Percentiles rank a stretch among this genome's conserved stretches.
phyloP scores from a whole-genome alignment of 2,113 vertebrate genomes.

The Peromyscus leucopus region DNA sequence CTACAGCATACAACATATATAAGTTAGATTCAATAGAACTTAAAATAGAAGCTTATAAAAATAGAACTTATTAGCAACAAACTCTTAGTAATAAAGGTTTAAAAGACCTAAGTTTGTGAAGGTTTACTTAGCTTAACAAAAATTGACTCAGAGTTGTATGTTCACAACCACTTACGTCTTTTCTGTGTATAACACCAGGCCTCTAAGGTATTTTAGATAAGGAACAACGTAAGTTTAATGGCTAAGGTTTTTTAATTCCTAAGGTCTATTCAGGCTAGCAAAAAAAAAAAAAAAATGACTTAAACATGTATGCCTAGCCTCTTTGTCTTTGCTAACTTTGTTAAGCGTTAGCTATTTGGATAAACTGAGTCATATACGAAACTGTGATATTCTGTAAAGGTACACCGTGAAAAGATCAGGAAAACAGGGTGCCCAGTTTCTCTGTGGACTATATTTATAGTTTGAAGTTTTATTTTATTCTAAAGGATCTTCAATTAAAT shows the following conservation, averaged over 20 bases:
- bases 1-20: neutral
- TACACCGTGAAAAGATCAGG: neutral
- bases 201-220: neutral
- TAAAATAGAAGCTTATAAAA: too few species aligned
- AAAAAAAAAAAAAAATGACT: neutral
- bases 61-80: neutral
- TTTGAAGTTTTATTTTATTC: neutral
- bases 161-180: neutral
- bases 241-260: neutral
- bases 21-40: too few species aligned
- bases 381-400: neutral
- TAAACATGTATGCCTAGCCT: neutral
- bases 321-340: neutral
- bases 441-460: neutral
- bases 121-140: neutral
- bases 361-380: neutral
- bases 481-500: neutral
- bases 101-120: neutral
- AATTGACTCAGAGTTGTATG: neutral
- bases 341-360: neutral
- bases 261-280: neutral
- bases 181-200: neutral
- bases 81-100: neutral
- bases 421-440: neutral
- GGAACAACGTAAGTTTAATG: neutral